Percentiles rank a stretch among this genome's conserved stretches.
phyloP scores from a whole-genome alignment of 2,113 vertebrate species.

The Rhinoderma darwinii region DNA sequence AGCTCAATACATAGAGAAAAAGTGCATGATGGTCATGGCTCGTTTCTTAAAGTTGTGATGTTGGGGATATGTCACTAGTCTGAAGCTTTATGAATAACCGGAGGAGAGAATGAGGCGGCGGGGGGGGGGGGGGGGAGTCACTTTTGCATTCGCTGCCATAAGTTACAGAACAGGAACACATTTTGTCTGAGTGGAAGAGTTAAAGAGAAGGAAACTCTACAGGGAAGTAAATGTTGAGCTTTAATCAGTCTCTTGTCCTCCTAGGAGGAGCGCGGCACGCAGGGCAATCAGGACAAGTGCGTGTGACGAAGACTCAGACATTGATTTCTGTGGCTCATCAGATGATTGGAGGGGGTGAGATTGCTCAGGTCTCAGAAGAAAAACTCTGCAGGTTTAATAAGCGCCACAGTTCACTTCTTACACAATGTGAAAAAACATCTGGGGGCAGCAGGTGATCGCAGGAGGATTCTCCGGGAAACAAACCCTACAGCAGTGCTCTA shows the following conservation, averaged over 20 bases:
- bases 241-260: slow-evolving; percentile 54
- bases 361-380: slow-evolving; percentile 4
- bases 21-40: too few species aligned
- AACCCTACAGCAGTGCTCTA: neutral
- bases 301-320: neutral
- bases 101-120: neutral
- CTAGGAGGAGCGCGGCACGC: slow-evolving; percentile 4
- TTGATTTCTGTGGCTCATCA: slow-evolving; percentile 50
- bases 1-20: too few species aligned
- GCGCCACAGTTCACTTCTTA: neutral
- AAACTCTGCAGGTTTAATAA: slow-evolving; percentile 1
- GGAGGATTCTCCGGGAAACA: neutral
- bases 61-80: too few species aligned
- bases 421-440: neutral
- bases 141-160: neutral
- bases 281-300: slow-evolving; percentile 56
- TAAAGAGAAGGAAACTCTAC: neutral
- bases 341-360: slow-evolving; percentile 23
- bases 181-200: slow-evolving; percentile 20
- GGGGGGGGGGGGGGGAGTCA: neutral
- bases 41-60: too few species aligned
- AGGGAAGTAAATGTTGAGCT: slow-evolving; percentile 18
- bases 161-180: neutral
- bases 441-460: neutral
- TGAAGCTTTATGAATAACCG: neutral